Percentiles rank a stretch among this genome's conserved stretches.
Evolutionary conservation across 2,113 vertebrate genomes (phyloP).

Genomic region (Lasiurus borealis): DNA sequence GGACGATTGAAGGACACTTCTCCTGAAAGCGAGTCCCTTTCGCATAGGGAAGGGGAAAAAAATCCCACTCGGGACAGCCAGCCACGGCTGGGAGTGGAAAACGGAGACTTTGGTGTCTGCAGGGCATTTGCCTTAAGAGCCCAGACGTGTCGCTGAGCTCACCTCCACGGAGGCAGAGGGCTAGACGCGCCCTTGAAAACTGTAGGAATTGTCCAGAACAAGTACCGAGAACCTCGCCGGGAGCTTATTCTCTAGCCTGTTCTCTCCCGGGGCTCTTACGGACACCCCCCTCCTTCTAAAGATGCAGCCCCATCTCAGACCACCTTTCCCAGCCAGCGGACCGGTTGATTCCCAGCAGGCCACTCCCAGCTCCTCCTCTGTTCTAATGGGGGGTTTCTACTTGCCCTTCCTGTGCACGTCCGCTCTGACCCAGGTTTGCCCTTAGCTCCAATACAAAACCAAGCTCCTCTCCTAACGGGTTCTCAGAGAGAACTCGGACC

Average conservation of each 20-base stretch:
- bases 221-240: conserved; percentile 36
- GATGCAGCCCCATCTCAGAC: not conserved
- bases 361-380: not conserved
- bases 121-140: conserved; percentile 67
- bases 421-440: not conserved
- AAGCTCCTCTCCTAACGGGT: not conserved
- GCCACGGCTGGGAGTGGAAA: conserved; percentile 53
- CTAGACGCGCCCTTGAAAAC: conserved; percentile 34
- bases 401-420: not conserved
- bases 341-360: not conserved
- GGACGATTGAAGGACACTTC: conserved; percentile 85
- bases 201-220: conserved; percentile 68
- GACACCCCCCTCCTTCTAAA: not conserved
- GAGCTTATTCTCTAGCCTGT: not conserved
- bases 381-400: not conserved
- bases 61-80: conserved; percentile 59
- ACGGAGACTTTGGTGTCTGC: conserved; percentile 70
- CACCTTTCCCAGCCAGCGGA: not conserved
- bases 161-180: conserved; percentile 47
- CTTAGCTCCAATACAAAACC: not conserved
- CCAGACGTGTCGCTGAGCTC: conserved; percentile 57
- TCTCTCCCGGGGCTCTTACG: not conserved
- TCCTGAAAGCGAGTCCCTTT: conserved; percentile 81
- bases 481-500: not conserved
- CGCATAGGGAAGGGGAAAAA: conserved; percentile 68